Conservation (phyloP, 2,113 vertebrate species). For the Fulmarus glacialis region DNA sequence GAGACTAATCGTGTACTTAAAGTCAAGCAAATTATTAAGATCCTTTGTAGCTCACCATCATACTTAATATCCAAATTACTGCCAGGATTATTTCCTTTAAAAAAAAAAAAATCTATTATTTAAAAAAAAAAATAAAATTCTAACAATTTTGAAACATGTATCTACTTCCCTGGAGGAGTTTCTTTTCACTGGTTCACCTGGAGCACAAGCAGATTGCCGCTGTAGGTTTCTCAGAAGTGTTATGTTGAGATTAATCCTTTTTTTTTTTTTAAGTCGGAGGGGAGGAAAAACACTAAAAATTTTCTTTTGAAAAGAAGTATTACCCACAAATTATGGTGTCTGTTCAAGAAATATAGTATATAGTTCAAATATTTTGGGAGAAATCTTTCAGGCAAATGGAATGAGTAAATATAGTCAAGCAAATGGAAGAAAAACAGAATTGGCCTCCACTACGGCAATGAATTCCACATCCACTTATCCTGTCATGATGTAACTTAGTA, state of each 20-base stretch:
- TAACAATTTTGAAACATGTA: neutral
- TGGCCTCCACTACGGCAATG: accelerated
- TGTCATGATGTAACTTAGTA: neutral
- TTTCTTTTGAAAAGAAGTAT: neutral
- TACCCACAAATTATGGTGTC: neutral
- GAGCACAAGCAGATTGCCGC: neutral
- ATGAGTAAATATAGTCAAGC: neutral
- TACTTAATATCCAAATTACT: neutral
- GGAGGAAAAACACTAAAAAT: neutral
- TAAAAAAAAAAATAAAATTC: neutral
- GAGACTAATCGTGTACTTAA: neutral
- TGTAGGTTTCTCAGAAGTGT: neutral
- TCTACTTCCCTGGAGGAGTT: neutral
- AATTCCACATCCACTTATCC: neutral
- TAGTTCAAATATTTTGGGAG: neutral
- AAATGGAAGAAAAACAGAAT: neutral
- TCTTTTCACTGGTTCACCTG: neutral
- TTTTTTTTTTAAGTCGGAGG: neutral
- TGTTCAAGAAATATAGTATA: neutral
- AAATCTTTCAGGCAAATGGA: neutral
- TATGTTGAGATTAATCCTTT: neutral
- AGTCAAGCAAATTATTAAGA: neutral
- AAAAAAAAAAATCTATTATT: neutral
- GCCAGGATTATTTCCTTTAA: neutral
- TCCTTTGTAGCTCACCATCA: neutral